phyloP scores from a whole-genome alignment of 1,140 invertebrate species.

The Neodiprion pinetum region DNA sequence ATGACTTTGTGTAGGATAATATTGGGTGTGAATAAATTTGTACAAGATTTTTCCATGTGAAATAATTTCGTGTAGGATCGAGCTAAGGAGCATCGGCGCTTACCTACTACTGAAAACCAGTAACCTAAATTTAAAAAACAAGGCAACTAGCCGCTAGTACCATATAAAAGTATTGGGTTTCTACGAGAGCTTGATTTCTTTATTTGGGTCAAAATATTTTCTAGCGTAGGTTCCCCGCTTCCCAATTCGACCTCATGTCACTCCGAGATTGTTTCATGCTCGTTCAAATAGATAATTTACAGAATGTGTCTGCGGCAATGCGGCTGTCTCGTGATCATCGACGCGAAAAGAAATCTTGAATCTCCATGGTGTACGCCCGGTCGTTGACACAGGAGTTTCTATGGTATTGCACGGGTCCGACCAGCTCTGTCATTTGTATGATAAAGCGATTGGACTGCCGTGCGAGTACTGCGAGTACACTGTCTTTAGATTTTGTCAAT shows the following conservation, averaged over 20 bases:
- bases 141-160: neutral
- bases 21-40: no score
- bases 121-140: neutral
- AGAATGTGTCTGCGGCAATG: neutral
- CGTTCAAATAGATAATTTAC: neutral
- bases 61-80: no score
- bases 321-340: neutral
- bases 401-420: no score
- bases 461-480: neutral
- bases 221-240: neutral
- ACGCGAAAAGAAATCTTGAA: neutral
- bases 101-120: no score
- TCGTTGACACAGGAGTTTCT: neutral
- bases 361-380: neutral
- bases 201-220: neutral
- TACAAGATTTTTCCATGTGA: no score
- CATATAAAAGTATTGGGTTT: neutral
- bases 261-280: neutral
- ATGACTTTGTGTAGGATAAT: no score
- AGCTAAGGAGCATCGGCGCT: no score
- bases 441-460: no score
- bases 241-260: slow-evolving; percentile 3
- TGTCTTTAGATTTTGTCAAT: no score
- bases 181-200: neutral
- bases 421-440: no score